A percentile compares a stretch with the other conserved stretches of the same genome.
phyloP scores from a whole-genome alignment of 1,140 invertebrate genomes.

The Periplaneta americana region DNA sequence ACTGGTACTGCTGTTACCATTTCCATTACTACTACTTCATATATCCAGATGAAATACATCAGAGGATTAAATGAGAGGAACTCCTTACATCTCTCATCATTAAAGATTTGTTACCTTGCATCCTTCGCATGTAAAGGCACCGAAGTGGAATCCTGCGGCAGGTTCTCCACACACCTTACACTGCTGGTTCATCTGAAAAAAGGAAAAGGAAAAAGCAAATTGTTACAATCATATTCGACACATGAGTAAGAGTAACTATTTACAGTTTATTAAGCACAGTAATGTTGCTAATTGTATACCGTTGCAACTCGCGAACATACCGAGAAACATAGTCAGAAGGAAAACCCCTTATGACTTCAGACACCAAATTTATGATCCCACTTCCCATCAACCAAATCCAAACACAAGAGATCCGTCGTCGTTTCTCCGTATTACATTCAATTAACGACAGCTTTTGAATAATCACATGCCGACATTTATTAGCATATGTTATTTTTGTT shows the following conservation, averaged over 20 bases:
- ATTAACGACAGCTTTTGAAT: not conserved
- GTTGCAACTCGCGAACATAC: not conserved
- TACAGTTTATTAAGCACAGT: not conserved
- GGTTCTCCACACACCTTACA: slow-evolving; percentile 93
- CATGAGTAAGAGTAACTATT: not conserved
- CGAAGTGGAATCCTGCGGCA: slow-evolving; percentile 94
- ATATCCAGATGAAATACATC: no score
- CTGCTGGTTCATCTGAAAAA: slow-evolving; percentile 85
- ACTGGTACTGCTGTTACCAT: no score
- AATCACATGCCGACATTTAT: not conserved
- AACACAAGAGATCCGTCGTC: not conserved
- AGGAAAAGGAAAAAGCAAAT: slow-evolving; percentile 8
- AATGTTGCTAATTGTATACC: not conserved
- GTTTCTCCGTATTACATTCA: not conserved
- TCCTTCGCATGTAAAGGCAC: slow-evolving; percentile 94
- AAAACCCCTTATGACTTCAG: not conserved
- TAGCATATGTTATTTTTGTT: not conserved
- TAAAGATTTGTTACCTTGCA: no score
- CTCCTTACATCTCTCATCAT: no score
- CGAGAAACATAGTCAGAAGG: not conserved
- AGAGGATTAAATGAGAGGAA: no score
- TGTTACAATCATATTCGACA: not conserved
- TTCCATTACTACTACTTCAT: no score
- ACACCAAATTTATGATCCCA: not conserved
- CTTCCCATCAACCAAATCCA: not conserved